Conservation (phyloP, 92 coral and sea anemone species). For the Epizoanthus scotinus region DNA sequence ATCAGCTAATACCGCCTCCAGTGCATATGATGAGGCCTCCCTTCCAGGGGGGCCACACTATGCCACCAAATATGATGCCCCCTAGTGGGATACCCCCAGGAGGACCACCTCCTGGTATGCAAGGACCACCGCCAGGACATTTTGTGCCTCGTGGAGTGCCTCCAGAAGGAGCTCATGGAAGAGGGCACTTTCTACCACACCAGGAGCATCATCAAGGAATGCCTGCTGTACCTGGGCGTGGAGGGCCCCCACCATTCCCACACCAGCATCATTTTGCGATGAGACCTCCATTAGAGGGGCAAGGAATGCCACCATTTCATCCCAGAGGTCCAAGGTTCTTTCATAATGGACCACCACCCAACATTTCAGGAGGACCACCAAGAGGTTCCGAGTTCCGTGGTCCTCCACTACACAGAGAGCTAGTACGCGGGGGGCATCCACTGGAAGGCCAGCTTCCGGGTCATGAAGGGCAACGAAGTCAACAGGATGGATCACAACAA, state of each 20-base stretch:
- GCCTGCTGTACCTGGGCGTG: conserved; percentile 45
- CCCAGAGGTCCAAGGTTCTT: conserved; percentile 51
- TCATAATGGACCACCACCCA: conserved; percentile 29
- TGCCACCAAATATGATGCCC: conserved; percentile 61
- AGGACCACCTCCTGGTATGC: conserved; percentile 38
- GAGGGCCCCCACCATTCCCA: conserved; percentile 55
- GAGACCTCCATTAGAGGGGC: conserved; percentile 42
- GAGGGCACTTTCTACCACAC: conserved; percentile 54
- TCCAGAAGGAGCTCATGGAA: conserved; percentile 18
- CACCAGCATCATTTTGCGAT: conserved; percentile 52
- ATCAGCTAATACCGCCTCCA: conserved; percentile 74
- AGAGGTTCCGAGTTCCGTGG: conserved; percentile 36
- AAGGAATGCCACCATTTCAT: conserved; percentile 64
- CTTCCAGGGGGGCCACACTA: conserved; percentile 69
- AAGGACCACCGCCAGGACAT: conserved; percentile 36
- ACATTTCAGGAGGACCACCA: conserved; percentile 40
- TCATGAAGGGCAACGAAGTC: conserved; percentile 29
- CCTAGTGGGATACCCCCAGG: conserved; percentile 57
- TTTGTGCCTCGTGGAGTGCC: conserved; percentile 26
- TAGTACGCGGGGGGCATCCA: conserved; percentile 15
- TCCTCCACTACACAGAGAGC: conserved; percentile 25
- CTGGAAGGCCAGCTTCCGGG: conserved; percentile 1
- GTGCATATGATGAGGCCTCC: conserved; percentile 84
- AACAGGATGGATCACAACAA: conserved; percentile 30
- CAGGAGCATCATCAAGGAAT: conserved; percentile 38